Base-by-base conservation (phyloP, 2,797 vertebrate genomes). In the Odontamblyopus rebecca region DNA sequence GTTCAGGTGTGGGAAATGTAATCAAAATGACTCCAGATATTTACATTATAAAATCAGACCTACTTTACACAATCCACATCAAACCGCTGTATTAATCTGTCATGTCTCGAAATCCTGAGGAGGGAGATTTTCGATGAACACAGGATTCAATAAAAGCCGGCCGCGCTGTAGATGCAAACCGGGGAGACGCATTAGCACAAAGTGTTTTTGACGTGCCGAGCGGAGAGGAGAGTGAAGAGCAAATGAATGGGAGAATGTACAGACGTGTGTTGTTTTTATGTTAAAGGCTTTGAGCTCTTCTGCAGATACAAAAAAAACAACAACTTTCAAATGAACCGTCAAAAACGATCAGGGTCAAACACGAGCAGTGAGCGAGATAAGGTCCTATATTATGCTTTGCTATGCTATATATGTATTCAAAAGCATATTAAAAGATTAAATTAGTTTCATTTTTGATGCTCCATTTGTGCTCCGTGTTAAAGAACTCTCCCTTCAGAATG, bases 81-180 rank as follows among this genome's bases (percentile, higher is more conserved):
- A 54, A n/a, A n/a, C 53, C 19, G 9, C 53, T 23, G 53, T 48
- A 48, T 54, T 54, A 54, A 54, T 48, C 12, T 54, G 53, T 54
- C 53, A 54, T 2, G 53, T n/a, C 7, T 4, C 2, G n/a, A 54
- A 54, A 54, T 8, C n/a, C 53, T 23, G 19, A 54, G 19, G 23
- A 23, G 53, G 7, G 53, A 23, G 53, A 54, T 23, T 54, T 9
- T 19, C 18, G 51, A 53, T n/a, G 50, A 53, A 53, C 50, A 53
- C 18, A 3, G 23, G 53, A 54, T 54, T 54, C 8, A 54, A 54
- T 54, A 54, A 54, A 23, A 54, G 18, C 1, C 18, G 7, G 7
- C 6, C 77, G 72, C 79, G 71, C 80, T 41, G 70, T 81, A 86
- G 88, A 86, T 78, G 74, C 71, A 64, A 67, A 73, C 78, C 81